These are phyloP conservation scores for Nomada fucata DNA, from an alignment of 2,888 invertebrate species.

Conservation along the genomic window DNA sequence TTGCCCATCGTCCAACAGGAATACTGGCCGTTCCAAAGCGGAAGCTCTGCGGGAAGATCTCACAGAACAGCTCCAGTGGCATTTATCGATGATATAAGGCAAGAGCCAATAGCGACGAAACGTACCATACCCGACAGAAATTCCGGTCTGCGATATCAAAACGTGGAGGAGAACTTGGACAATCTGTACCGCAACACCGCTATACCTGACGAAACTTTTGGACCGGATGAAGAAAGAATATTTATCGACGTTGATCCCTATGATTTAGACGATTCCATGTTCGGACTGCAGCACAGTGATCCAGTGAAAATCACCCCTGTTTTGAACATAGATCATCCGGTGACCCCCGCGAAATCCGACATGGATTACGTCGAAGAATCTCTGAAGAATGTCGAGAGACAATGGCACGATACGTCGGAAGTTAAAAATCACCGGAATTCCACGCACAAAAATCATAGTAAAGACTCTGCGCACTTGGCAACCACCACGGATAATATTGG, in stretches of 20 bases:
- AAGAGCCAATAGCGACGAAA: slow-evolving; percentile 60
- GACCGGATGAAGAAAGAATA: slow-evolving; percentile 82
- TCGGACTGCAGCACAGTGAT: slow-evolving; percentile 73
- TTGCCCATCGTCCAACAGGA: slow-evolving; percentile 72
- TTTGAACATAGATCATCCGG: slow-evolving; percentile 26
- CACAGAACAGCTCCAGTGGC: slow-evolving; percentile 86
- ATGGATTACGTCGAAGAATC: slow-evolving; percentile 76
- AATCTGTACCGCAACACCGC: slow-evolving; percentile 75
- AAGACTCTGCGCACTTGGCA: slow-evolving; percentile 1
- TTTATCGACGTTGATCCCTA: slow-evolving; percentile 82
- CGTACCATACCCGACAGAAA: slow-evolving; percentile 60
- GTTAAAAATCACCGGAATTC: slow-evolving; percentile 61
- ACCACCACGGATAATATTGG: slow-evolving; percentile 39
- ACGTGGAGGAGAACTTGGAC: slow-evolving; percentile 68
- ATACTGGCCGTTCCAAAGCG: slow-evolving; percentile 92
- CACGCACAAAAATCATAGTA: slow-evolving; percentile 38
- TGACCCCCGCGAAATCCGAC: slow-evolving; percentile 45
- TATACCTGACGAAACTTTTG: slow-evolving; percentile 80
- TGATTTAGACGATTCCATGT: slow-evolving; percentile 77
- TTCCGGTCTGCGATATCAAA: slow-evolving; percentile 70
- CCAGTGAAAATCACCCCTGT: slow-evolving; percentile 46
- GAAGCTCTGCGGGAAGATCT: slow-evolving; percentile 88
- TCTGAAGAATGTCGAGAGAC: slow-evolving; percentile 73
- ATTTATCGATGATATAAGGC: slow-evolving; percentile 60
- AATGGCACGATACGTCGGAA: slow-evolving; percentile 61